phyloP scores from a whole-genome alignment of 2,888 invertebrate genomes.

The Acanthacorydalis orientalis region DNA sequence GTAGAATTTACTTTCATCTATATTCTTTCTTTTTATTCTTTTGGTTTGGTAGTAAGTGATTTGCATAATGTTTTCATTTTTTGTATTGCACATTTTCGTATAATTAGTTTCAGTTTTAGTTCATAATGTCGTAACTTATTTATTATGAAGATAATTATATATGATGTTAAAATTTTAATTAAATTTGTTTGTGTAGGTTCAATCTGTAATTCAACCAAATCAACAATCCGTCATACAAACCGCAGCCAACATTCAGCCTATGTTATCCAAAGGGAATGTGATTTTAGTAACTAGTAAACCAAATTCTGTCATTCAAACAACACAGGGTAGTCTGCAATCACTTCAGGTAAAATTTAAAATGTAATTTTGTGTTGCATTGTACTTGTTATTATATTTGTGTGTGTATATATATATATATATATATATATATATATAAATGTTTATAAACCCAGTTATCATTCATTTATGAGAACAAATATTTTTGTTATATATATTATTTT shows the following conservation, averaged over 20 bases:
- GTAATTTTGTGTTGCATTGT: too few species aligned
- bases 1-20: neutral
- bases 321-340: slow-evolving; percentile 71
- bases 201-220: slow-evolving; percentile 90
- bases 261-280: slow-evolving; percentile 75
- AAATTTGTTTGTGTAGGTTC: slow-evolving; percentile 43
- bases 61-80: slow-evolving; percentile 6
- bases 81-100: slow-evolving; percentile 5
- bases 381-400: neutral
- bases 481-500: too few species aligned
- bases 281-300: slow-evolving; percentile 80
- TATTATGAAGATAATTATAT: neutral
- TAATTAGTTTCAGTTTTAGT: neutral
- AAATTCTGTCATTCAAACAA: slow-evolving; percentile 83
- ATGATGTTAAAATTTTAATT: too few species aligned
- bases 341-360: slow-evolving; percentile 48
- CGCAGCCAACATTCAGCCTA: slow-evolving; percentile 67
- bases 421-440: too few species aligned
- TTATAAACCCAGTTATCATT: too few species aligned
- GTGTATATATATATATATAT: too few species aligned
- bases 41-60: slow-evolving; percentile 2
- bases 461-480: too few species aligned
- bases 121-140: neutral
- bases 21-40: neutral
- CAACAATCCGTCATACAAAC: slow-evolving; percentile 94